Evolutionary conservation across 2,888 invertebrate species (phyloP).

Genomic region (Malthinus flaveolus): DNA sequence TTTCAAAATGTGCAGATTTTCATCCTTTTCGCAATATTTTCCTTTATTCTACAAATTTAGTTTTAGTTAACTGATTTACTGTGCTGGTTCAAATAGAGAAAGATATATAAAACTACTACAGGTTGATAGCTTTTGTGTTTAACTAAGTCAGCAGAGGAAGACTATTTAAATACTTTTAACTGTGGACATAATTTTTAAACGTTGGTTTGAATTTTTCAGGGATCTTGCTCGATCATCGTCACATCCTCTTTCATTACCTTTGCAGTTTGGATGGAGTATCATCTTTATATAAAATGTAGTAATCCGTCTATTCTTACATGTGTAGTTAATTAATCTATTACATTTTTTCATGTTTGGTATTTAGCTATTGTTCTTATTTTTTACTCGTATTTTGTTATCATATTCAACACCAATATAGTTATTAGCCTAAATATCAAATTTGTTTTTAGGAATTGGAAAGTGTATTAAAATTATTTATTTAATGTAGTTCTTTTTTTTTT

Average conservation of each 20-base stretch:
- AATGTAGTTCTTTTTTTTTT: constrained; percentile 8
- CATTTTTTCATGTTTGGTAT: constrained; percentile 16
- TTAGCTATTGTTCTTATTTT: constrained; percentile 19
- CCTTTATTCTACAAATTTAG: no score
- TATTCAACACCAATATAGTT: constrained; percentile 35
- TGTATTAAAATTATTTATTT: constrained; percentile 30
- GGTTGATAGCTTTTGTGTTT: no score
- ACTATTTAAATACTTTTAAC: not conserved
- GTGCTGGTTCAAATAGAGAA: no score
- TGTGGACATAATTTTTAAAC: not conserved
- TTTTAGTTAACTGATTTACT: no score
- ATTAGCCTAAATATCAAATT: constrained; percentile 27
- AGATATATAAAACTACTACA: no score
- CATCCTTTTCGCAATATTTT: no score
- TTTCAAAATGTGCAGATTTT: no score
- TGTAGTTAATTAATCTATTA: constrained; percentile 25
- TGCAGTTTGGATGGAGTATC: constrained; percentile 15
- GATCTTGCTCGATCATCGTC: constrained; percentile 19
- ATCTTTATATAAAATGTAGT: constrained; percentile 31
- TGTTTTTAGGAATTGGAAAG: constrained; percentile 23
- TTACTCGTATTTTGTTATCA: constrained; percentile 24
- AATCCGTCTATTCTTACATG: constrained; percentile 35
- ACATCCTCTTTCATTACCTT: constrained; percentile 20
- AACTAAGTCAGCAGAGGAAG: no score
- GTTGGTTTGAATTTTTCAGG: constrained; percentile 8